Conservation (phyloP, 2,113 vertebrate genomes). For the Carollia perspicillata region DNA sequence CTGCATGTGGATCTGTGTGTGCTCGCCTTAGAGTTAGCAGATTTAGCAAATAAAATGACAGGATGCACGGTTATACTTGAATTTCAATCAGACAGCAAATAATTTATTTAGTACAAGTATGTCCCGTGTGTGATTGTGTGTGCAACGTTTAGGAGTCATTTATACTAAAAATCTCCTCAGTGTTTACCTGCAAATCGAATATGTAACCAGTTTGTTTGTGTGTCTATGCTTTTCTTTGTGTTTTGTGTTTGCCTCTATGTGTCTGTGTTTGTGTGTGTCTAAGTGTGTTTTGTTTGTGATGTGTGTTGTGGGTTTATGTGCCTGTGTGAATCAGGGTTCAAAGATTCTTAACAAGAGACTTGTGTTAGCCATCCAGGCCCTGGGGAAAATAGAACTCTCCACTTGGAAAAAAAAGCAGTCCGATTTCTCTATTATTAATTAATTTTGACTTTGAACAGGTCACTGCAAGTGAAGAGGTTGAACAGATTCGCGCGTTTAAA, state of each 20-base stretch:
- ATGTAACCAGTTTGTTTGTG: neutral
- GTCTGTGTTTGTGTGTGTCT: neutral
- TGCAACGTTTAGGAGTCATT: neutral
- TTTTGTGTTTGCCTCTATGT: neutral
- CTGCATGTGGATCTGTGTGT: neutral
- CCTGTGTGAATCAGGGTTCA: neutral
- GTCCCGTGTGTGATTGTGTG: neutral
- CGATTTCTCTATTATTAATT: slow-evolving; percentile 20
- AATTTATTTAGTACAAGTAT: neutral
- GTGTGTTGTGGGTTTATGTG: neutral
- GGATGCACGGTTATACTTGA: neutral
- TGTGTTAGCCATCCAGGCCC: neutral
- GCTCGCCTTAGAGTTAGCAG: neutral
- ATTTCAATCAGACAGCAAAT: neutral
- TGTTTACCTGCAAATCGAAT: neutral
- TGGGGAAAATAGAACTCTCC: neutral
- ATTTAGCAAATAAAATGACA: neutral
- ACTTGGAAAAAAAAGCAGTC: neutral
- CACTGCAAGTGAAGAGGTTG: slow-evolving; percentile 23
- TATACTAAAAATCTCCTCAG: neutral
- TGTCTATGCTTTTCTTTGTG: neutral
- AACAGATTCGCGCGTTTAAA: slow-evolving; percentile 36
- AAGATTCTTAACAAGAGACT: neutral
- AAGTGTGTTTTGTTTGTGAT: neutral
- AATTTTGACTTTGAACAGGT: slow-evolving; percentile 54